phyloP scores from a whole-genome alignment of 2,888 invertebrate species.

The Zelleria hepariella region DNA sequence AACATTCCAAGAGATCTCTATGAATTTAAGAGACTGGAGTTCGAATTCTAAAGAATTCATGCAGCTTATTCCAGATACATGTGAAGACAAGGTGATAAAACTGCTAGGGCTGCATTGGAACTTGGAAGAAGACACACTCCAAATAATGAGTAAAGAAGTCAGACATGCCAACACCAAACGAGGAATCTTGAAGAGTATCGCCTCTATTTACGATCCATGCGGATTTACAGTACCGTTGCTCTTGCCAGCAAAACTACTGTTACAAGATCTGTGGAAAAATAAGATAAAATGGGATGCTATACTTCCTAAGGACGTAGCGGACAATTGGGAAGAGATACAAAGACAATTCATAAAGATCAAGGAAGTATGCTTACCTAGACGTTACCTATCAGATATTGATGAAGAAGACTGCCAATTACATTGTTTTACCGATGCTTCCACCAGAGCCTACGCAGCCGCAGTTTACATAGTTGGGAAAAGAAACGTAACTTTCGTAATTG shows the following conservation, averaged over 20 bases:
- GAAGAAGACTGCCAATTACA: slow-evolving; percentile 3
- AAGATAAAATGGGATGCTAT: slow-evolving; percentile 1
- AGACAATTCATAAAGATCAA: neutral
- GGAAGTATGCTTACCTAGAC: neutral
- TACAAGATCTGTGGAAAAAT: slow-evolving; percentile 3
- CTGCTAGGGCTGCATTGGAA: neutral
- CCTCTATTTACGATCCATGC: slow-evolving; percentile 5
- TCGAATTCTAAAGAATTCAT: neutral
- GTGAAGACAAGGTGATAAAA: neutral
- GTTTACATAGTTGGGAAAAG: slow-evolving; percentile 3
- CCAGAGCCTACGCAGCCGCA: slow-evolving; percentile 8
- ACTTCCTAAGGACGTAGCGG: neutral
- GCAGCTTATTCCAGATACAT: neutral
- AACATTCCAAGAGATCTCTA: slow-evolving; percentile 2
- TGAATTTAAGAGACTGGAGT: slow-evolving; percentile 4
- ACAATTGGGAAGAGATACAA: neutral
- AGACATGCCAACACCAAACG: neutral
- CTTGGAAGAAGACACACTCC: neutral
- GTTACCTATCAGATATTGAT: neutral
- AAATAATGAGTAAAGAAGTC: neutral
- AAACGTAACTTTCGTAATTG: neutral
- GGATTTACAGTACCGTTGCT: neutral
- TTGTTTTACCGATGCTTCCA: slow-evolving; percentile 11
- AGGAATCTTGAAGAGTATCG: neutral
- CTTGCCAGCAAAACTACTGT: neutral